Evolutionary conservation across 1,140 invertebrate species (phyloP), one percentile per base, ranked within the genome.

Genomic region (Drosophila repleta): DNA sequence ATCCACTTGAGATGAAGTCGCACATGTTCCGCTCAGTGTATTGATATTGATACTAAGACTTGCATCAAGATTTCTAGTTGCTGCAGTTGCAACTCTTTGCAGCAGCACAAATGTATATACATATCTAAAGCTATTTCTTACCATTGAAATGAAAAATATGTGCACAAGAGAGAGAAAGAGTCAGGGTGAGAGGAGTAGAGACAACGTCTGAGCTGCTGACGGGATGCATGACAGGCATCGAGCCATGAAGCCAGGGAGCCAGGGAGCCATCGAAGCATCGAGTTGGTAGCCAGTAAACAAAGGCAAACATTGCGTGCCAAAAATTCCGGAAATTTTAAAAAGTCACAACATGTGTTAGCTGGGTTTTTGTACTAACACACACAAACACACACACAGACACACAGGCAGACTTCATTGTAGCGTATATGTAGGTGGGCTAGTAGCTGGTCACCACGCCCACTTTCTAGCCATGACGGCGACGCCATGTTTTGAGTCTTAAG

Each of bases 331-430:
- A 76, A 88, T 88, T 88, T 88, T 83, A 71, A 79, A 74, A 79
- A 87, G 83, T 87, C 83, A 85, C 70, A 88, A 85, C 83, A 88
- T 87, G 83, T 87, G 83, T 89, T 89, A 84, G 83, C 74, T 68
- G 74, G 65, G 77, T 89, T 88, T 82, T 79, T 77, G 78, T 66
- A 76, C 61, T 35, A 62, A 63, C 63, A 39, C 51, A 46, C 46
- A 60, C 55, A 61, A 48, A 41, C 55, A 64, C 17, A 21, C 32
- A 10, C 24, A 32, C 46, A 45, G 29, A 62, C 49, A 58, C 24
- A 26, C 24, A 26, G 4, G 6, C 24, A 26, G 4, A 5, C 29
- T 21, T n/a, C 49, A 21, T 49, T 58, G 52, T 39, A 43, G 52
- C 15, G n/a, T 64, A 60, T 32, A 56, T 41, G 41, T 62, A 57